Base-by-base conservation (phyloP, 2,797 vertebrate species). In the Pangasius mekongensis region DNA sequence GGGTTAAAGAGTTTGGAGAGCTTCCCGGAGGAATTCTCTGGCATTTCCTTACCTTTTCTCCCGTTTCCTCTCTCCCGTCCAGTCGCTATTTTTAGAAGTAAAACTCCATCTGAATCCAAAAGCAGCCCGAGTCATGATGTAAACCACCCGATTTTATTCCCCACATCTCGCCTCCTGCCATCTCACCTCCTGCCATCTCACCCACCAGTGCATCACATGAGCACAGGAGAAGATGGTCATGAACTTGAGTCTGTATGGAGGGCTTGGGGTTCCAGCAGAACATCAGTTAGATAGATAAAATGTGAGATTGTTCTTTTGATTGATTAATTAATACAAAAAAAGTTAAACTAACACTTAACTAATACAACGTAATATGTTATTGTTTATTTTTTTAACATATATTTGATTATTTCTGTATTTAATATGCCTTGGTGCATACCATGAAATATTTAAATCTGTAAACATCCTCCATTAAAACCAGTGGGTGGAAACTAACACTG, bases 11-110 rank as follows among this genome's bases (percentile, higher is more conserved):
- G 84, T 73, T 78, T 86, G 84, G 89, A 82, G 22, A 62, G 24
- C 18, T 80, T 91, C 88, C 86, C 86, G 54, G 69, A 56, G 91
- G 88, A 90, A n/a, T 74, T 90, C 86, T 47, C 60, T 85, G 78
- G 87, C 88, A 90, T 89, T 91, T 89, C 89, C 89, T 91, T 64
- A 87, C 90, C 86, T 89, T 91, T 90, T 90, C 92, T 89, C 89
- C 90, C 30, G 83, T 92, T 94, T 94, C 94, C 92, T 93, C 84
- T 67, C 49, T 86, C 73, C 91, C 73, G 74, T 89, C 54, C 69
- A 82, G 56, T 83, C 82, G 83, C 80, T 95, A 95, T 93, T 90
- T 92, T 92, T 95, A 93, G 93, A 89, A 74, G 39, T 88, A 2
- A 90, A 78, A 88, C 33, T 30, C 3, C 3, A 27, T 67, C 67